A percentile compares a stretch with the other conserved stretches of the same genome.
phyloP scores from a whole-genome alignment of 2,888 invertebrate genomes.

The Chironomus riparius region DNA sequence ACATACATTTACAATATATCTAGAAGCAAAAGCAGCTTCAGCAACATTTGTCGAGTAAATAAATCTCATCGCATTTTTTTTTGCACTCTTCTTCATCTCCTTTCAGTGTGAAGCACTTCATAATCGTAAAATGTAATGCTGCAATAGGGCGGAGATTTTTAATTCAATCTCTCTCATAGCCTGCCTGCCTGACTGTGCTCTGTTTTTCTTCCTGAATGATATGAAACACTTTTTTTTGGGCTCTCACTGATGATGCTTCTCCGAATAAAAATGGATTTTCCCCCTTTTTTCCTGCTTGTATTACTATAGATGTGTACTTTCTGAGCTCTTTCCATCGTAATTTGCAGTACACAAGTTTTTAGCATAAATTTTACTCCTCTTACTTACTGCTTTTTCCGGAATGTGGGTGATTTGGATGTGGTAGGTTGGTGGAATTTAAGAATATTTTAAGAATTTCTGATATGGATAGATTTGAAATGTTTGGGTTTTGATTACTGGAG shows the following conservation, averaged over 20 bases:
- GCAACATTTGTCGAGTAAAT: not conserved
- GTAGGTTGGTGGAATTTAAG: too few species aligned
- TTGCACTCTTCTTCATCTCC: not conserved
- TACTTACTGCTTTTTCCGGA: too few species aligned
- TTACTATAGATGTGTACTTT: too few species aligned
- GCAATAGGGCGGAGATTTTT: not conserved
- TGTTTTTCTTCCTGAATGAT: not conserved
- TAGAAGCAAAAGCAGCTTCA: too few species aligned
- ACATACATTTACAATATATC: not conserved
- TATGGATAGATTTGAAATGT: too few species aligned
- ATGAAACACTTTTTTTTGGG: not conserved
- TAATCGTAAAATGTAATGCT: constrained; percentile 9
- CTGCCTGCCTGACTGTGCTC: too few species aligned
- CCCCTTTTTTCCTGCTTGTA: not conserved
- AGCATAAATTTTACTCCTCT: not conserved
- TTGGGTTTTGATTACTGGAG: too few species aligned
- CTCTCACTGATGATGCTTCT: too few species aligned
- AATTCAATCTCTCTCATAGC: not conserved
- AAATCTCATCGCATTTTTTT: not conserved
- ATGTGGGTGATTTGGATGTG: too few species aligned
- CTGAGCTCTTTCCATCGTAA: too few species aligned
- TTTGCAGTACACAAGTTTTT: not conserved
- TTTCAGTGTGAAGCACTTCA: not conserved
- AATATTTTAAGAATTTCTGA: too few species aligned
- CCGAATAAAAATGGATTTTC: too few species aligned